These are phyloP conservation scores for Malurus cyaneus DNA, from an alignment of 2,113 vertebrate genomes.

Conservation along the genomic window DNA sequence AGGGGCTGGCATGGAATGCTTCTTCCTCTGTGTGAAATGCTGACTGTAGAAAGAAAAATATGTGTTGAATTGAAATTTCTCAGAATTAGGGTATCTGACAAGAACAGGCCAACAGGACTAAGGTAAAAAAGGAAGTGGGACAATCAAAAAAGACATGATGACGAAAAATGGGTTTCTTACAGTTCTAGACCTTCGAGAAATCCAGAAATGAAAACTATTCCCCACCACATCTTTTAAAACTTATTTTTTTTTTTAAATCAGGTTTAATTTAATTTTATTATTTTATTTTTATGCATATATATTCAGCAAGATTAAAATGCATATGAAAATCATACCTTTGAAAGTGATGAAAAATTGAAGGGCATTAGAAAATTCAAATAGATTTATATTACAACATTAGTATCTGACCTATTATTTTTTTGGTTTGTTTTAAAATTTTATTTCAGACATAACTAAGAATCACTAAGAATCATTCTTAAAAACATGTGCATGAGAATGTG, in stretches of 20 bases:
- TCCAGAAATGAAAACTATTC: slow-evolving; percentile 68
- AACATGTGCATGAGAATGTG: slow-evolving; percentile 71
- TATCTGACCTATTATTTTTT: slow-evolving; percentile 46
- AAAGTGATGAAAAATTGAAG: slow-evolving; percentile 49
- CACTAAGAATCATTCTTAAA: slow-evolving; percentile 64
- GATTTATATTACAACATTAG: slow-evolving; percentile 73
- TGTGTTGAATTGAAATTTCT: not conserved
- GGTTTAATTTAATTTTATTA: slow-evolving; percentile 70
- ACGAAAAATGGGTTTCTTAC: slow-evolving; percentile 31
- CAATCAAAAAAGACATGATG: not conserved
- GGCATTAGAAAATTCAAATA: slow-evolving; percentile 65
- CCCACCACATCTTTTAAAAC: slow-evolving; percentile 72
- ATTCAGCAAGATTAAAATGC: slow-evolving; percentile 28
- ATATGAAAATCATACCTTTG: slow-evolving; percentile 53
- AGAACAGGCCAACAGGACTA: not conserved
- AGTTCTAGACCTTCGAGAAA: slow-evolving; percentile 59
- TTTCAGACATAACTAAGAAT: slow-evolving; percentile 65
- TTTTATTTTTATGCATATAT: slow-evolving; percentile 49
- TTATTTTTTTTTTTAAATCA: slow-evolving; percentile 30
- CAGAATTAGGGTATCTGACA: not conserved
- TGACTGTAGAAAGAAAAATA: not conserved
- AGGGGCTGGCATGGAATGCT: not conserved
- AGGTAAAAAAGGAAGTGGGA: not conserved
- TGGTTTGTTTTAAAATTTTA: slow-evolving; percentile 68
- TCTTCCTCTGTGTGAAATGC: not conserved